Base-by-base conservation (phyloP, 2,113 vertebrate species). In the Lagopus muta region DNA sequence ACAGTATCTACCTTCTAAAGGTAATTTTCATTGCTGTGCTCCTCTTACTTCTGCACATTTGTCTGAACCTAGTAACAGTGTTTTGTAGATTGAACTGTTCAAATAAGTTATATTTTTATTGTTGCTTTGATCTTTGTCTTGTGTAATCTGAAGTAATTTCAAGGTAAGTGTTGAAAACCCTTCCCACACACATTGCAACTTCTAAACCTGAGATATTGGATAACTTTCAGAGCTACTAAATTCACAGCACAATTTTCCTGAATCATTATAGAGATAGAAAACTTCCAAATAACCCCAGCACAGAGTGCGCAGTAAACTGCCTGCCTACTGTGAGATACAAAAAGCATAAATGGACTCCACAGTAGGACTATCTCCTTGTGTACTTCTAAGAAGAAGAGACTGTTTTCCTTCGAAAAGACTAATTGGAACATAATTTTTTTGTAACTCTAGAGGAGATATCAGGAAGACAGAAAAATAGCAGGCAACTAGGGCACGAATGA, bases 391-490 rank as follows among this genome's bases (percentile, higher is more conserved):
- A 64, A 92, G 55, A 85, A 84, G 22, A 90, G 55, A 73, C 60
- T 80, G 64, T 61, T 95, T 89, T 81, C 82, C n/a, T 88, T 93
- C 85, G 55, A 87, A 79, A 91, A 86, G 50, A 58, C 47, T 90
- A 94, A 95, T 42, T 86, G 55, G 16, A 89, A 45, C 16, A 58
- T 65, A 54, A 4, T 54, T n/a, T 76, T 79, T 95, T 81, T 3
- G 50, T 52, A 55, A 70, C 38, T 88, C 70, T 82, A 17, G 75
- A 86, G 69, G 55, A 45, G 60, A 40, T 36, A 64, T 38, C 25
- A 64, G 61, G 61, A 62, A 62, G 36, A 62, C 8, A 28, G 25
- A 60, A 65, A 60, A 91, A 91, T 50, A 76, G 64, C n/a, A 87
- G 43, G 54, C 48, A 94, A 84, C 62, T 50, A 85, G 64, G 38